Conservation (phyloP, 1,140 invertebrate species). For the Tachypleus tridentatus region DNA sequence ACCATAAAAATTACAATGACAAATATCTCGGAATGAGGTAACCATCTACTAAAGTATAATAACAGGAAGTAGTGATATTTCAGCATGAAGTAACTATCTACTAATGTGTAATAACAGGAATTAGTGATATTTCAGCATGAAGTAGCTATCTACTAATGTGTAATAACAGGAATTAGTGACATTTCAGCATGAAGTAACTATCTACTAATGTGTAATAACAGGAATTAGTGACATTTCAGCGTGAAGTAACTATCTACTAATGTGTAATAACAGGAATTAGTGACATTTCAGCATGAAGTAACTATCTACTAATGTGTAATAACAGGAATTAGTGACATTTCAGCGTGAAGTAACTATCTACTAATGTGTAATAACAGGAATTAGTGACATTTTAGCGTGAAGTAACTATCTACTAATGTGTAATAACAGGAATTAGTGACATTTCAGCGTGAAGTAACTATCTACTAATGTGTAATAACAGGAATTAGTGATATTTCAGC, state of each 20-base stretch:
- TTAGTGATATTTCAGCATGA: conserved; percentile 37
- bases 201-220: conserved; percentile 23
- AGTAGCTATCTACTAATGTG: neutral
- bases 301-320: conserved; percentile 23
- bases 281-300: neutral
- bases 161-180: neutral
- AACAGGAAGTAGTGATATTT: neutral
- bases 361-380: neutral
- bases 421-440: conserved; percentile 21
- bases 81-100: neutral
- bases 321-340: too few relatives aligned
- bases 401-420: neutral
- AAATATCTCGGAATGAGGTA: too few relatives aligned
- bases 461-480: neutral
- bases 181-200: neutral
- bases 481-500: neutral
- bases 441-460: conserved; percentile 11
- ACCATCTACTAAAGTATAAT: neutral
- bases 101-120: conserved; percentile 23
- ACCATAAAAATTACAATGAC: too few relatives aligned
- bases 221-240: conserved; percentile 12
- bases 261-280: neutral
- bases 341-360: conserved; percentile 12
- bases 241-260: neutral
- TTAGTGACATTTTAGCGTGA: neutral